Percentiles rank a stretch among this genome's conserved stretches.
Evolutionary conservation across 2,888 invertebrate genomes (phyloP).

Genomic region (Xylota segnis): DNA sequence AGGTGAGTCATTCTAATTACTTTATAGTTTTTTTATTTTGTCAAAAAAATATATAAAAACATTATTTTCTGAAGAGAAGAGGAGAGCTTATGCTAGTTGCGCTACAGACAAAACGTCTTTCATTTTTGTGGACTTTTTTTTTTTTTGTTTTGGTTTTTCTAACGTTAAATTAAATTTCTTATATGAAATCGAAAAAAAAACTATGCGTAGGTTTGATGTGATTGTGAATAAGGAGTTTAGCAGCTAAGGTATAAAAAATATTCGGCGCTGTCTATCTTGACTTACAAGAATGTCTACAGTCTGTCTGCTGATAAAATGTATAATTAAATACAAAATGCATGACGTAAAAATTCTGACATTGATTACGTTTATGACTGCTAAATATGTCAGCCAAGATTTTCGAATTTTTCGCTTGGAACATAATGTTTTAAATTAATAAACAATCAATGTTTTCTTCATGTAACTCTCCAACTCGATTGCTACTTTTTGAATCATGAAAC

Average conservation of each 20-base stretch:
- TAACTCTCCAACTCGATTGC: too few species aligned
- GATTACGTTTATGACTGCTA: too few species aligned
- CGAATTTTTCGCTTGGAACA: too few species aligned
- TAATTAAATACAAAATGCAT: too few species aligned
- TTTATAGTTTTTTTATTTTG: conserved; percentile 24
- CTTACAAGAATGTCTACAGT: too few species aligned
- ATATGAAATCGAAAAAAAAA: background rate
- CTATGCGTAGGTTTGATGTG: conserved; percentile 64
- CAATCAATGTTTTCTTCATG: too few species aligned
- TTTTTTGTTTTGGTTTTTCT: background rate
- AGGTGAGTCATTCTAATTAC: conserved; percentile 84
- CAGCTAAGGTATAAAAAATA: background rate
- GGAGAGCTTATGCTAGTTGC: conserved; percentile 50
- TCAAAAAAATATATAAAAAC: background rate
- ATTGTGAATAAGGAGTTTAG: conserved; percentile 28
- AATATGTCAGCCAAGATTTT: too few species aligned
- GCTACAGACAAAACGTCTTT: conserved; percentile 8
- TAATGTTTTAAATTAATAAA: too few species aligned
- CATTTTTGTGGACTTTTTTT: conserved; percentile 2
- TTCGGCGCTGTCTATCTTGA: too few species aligned
- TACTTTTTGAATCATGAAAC: too few species aligned
- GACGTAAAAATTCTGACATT: too few species aligned
- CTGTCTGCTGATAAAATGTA: too few species aligned
- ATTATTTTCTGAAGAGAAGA: background rate
- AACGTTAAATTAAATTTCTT: background rate